A percentile compares a stretch with the other conserved stretches of the same genome.
Conservation (phyloP, 2,888 invertebrate species). For the Drepanosiphum platanoidis region DNA sequence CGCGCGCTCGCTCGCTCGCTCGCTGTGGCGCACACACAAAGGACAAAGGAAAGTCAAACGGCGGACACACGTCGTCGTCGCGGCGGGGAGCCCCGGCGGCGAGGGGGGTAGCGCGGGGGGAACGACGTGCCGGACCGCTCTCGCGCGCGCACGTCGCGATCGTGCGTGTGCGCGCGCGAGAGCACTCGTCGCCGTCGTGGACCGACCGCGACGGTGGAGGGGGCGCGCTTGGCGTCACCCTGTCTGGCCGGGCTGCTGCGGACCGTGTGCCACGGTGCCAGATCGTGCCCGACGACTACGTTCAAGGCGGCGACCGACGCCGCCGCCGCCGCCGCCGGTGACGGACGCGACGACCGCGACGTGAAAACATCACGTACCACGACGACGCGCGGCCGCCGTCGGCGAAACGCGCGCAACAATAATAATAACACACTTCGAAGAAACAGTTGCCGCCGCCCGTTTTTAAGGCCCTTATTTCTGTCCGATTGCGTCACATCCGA, state of each 20-base stretch:
- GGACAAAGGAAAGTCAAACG: slow-evolving; percentile 64
- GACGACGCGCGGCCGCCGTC: slow-evolving; percentile 16
- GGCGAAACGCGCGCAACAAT: neutral
- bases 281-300: slow-evolving; percentile 31
- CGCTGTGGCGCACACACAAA: slow-evolving; percentile 48
- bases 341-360: neutral
- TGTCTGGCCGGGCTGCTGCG: slow-evolving; percentile 83
- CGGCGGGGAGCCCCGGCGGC: slow-evolving; percentile 53
- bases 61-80: slow-evolving; percentile 39
- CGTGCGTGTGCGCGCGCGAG: slow-evolving; percentile 10
- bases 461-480: neutral
- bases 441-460: neutral
- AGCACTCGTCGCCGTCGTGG: slow-evolving; percentile 28
- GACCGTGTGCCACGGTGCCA: slow-evolving; percentile 63
- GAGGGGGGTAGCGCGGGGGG: slow-evolving; percentile 65
- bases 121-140: slow-evolving; percentile 20
- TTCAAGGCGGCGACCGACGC: neutral
- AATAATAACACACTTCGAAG: neutral
- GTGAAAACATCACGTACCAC: slow-evolving; percentile 59
- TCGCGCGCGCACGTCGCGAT: neutral
- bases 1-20: too few species aligned
- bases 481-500: neutral
- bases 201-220: slow-evolving; percentile 52
- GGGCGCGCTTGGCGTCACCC: slow-evolving; percentile 84
- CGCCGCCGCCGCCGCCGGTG: too few species aligned